Percentiles rank a stretch among this genome's conserved stretches.
Conservation (phyloP, 2,888 invertebrate genomes). For the Strigamia transsilvanica region DNA sequence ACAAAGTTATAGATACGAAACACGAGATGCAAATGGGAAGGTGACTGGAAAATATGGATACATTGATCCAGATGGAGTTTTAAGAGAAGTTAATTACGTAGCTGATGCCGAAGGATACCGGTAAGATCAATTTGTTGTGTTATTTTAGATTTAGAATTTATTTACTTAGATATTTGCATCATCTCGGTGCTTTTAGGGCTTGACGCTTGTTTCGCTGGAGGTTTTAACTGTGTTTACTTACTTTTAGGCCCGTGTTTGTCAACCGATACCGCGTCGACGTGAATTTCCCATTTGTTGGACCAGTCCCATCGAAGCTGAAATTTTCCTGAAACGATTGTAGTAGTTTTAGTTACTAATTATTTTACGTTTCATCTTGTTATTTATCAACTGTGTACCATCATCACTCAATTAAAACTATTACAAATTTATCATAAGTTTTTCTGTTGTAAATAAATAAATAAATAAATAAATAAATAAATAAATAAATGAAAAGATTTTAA, state of each 20-base stretch:
- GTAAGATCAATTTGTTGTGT: conserved; percentile 41
- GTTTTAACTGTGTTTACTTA: conserved; percentile 38
- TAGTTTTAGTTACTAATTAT: background rate
- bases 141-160: background rate
- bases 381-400: conserved; percentile 30
- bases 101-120: conserved; percentile 79
- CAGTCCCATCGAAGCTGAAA: conserved; percentile 54
- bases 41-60: conserved; percentile 84
- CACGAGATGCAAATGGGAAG: conserved; percentile 77
- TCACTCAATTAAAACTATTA: conserved; percentile 6
- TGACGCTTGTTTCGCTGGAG: no score
- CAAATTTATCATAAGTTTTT: background rate
- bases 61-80: conserved; percentile 73
- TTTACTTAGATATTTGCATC: no score
- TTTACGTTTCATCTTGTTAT: background rate
- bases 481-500: background rate
- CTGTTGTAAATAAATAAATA: background rate
- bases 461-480: background rate
- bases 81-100: conserved; percentile 78
- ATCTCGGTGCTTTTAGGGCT: no score
- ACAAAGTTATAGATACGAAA: conserved; percentile 68
- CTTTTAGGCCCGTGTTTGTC: conserved; percentile 54
- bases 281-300: conserved; percentile 54
- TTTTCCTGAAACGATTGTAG: conserved; percentile 49
- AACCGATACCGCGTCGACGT: conserved; percentile 55